Evolutionary conservation across 1,140 invertebrate genomes (phyloP), one percentile per base, ranked within the genome.

Genomic region (Nasonia giraulti): DNA sequence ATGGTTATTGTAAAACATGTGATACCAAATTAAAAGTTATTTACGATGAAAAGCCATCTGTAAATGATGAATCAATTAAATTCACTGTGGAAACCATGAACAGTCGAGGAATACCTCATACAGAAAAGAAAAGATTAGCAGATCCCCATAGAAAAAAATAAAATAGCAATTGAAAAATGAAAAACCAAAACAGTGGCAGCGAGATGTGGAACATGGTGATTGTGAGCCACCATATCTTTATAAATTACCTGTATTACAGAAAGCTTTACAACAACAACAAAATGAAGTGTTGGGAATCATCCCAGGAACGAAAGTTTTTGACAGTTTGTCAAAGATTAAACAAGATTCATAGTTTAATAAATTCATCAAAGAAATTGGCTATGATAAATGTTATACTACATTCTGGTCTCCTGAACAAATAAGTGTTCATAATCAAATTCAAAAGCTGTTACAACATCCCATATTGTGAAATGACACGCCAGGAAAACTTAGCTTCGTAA

Each of bases 331-430:
- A 20, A 74, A 55, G 17, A 31, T 40, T 50, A 73, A 50, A 50
- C 73, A 82, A 0, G 6, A 6, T 27, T 0, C 17, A 20, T 2
- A 73, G 33, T 55, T 33, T 33, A 73, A 74, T 74, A 47, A 73
- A 73, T 73, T 17, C n/a, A 81, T 82, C 7, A 82, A 44, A 55
- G 10, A 27, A 11, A 82, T 82, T 31, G 80, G 80, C 2, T 73
- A 27, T 55, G 14, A 81, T 31, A 47, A 40, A 81, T 81, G 50
- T 73, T 82, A 31, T 23, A 50, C 73, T 55, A 82, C 33, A 27
- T 74, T 73, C 27, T 82, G 80, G 69, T 73, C 68, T 31, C 11
- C n/a, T 50, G 80, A 82, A 12, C 80, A 82, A 55, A 74, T 82
- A 8, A 55, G 27, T 31, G 17, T 82, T n/a, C 20, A 69, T 47